These are phyloP conservation scores for Sphaerophoria rueppellii DNA, from an alignment of 2,888 invertebrate genomes.

Conservation along the genomic window DNA sequence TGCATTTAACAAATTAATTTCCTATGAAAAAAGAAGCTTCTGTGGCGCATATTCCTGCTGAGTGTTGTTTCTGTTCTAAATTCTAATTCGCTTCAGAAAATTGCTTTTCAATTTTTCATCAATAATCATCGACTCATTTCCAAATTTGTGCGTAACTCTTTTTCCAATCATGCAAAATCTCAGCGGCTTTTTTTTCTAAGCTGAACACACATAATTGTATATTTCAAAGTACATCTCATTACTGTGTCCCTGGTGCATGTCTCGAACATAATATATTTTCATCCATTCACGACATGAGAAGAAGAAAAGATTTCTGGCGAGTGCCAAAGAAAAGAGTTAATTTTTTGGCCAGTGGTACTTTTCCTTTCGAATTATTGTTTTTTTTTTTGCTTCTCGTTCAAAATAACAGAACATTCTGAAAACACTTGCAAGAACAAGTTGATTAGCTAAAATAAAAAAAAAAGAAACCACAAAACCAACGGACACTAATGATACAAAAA, in stretches of 20 bases:
- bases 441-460: slow-evolving; percentile 53
- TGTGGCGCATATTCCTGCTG: not conserved
- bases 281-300: slow-evolving; percentile 33
- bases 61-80: not conserved
- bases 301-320: slow-evolving; percentile 46
- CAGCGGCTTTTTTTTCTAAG: slow-evolving; percentile 1
- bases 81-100: not conserved
- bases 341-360: slow-evolving; percentile 55
- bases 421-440: slow-evolving; percentile 59
- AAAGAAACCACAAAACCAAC: slow-evolving; percentile 56
- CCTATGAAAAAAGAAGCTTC: slow-evolving; percentile 20
- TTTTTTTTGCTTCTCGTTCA: slow-evolving; percentile 3
- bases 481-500: slow-evolving; percentile 61
- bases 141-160: slow-evolving; percentile 63
- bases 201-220: slow-evolving; percentile 37
- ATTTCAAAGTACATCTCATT: slow-evolving; percentile 58
- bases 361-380: slow-evolving; percentile 15
- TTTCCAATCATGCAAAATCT: slow-evolving; percentile 29
- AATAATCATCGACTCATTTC: no score
- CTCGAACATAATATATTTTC: not conserved
- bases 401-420: slow-evolving; percentile 52
- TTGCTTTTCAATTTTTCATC: not conserved
- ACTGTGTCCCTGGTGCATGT: slow-evolving; percentile 31
- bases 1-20: slow-evolving; percentile 47
- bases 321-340: slow-evolving; percentile 61